Percentiles rank a stretch among this genome's conserved stretches.
Evolutionary conservation across 1,140 invertebrate species (phyloP).

Genomic region (Bradysia coprophila): DNA sequence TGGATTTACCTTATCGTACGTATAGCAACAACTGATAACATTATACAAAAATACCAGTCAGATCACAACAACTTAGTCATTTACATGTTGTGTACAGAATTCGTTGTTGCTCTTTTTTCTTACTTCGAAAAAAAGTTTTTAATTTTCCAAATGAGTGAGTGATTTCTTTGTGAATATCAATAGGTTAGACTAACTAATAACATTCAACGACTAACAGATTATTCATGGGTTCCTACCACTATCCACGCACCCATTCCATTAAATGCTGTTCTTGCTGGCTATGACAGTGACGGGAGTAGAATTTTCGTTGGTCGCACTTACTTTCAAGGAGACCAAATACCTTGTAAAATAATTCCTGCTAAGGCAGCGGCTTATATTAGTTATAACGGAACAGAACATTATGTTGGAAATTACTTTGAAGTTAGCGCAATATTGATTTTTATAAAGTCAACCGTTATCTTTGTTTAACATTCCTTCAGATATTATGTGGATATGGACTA

Average conservation of each 20-base stretch:
- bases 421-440: conserved; percentile 33
- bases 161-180: too few species aligned
- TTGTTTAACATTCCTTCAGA: conserved; percentile 36
- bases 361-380: conserved; percentile 24
- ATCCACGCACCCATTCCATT: conserved; percentile 13
- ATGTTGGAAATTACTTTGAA: conserved; percentile 29
- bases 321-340: conserved; percentile 20
- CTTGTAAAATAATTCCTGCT: conserved; percentile 23
- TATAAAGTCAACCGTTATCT: conserved; percentile 23
- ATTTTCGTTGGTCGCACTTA: conserved; percentile 25
- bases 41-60: too few species aligned
- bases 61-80: too few species aligned
- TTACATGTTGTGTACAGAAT: too few species aligned
- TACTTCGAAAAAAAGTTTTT: too few species aligned
- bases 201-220: too few species aligned
- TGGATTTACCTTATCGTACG: too few species aligned
- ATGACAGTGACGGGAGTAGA: conserved; percentile 23
- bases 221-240: conserved; percentile 18
- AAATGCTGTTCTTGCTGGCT: conserved; percentile 26
- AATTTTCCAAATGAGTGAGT: too few species aligned
- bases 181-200: too few species aligned
- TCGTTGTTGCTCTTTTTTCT: too few species aligned
- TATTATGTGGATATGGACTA: conserved; percentile 26
- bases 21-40: too few species aligned
- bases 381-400: conserved; percentile 24